Percentiles rank a stretch among this genome's conserved stretches.
These are phyloP conservation scores for Drosophila rellima DNA, from an alignment of 2,888 invertebrate genomes.

Conservation along the genomic window DNA sequence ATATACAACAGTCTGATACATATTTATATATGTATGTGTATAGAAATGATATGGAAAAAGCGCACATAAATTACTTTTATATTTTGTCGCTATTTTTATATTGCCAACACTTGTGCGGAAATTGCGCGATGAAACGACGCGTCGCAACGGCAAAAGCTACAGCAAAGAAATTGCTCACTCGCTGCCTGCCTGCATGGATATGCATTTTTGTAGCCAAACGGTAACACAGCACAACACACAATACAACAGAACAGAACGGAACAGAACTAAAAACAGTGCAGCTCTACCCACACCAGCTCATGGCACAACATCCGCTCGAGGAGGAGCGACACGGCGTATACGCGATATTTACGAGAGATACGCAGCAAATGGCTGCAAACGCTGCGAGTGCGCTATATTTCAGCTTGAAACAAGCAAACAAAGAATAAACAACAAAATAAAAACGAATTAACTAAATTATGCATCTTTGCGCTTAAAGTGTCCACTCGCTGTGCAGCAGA, in stretches of 20 bases:
- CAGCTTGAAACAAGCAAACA: slow-evolving; percentile 51
- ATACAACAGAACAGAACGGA: slow-evolving; percentile 2
- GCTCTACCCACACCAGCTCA: slow-evolving; percentile 13
- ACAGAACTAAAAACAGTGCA: slow-evolving; percentile 1
- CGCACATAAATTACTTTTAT: slow-evolving; percentile 80
- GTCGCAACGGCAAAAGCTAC: slow-evolving; percentile 42
- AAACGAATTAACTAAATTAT: slow-evolving; percentile 67
- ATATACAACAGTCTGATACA: slow-evolving; percentile 11
- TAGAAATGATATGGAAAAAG: slow-evolving; percentile 77
- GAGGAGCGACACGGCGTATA: slow-evolving; percentile 47
- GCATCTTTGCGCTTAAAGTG: slow-evolving; percentile 57
- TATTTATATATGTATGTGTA: slow-evolving; percentile 42
- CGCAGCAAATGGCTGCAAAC: slow-evolving; percentile 53
- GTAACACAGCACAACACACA: slow-evolving; percentile 30
- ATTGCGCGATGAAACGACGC: slow-evolving; percentile 77
- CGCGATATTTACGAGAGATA: slow-evolving; percentile 72
- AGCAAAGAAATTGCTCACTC: slow-evolving; percentile 57
- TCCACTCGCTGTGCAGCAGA: slow-evolving; percentile 29
- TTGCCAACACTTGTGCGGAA: slow-evolving; percentile 82
- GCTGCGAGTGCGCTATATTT: slow-evolving; percentile 66
- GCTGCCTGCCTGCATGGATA: slow-evolving; percentile 43
- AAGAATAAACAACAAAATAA: slow-evolving; percentile 7
- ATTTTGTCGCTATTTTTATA: slow-evolving; percentile 81
- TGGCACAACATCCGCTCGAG: slow-evolving; percentile 36
- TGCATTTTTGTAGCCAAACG: slow-evolving; percentile 71